phyloP scores from a whole-genome alignment of 2,888 invertebrate species.

The Lingula anatina region DNA sequence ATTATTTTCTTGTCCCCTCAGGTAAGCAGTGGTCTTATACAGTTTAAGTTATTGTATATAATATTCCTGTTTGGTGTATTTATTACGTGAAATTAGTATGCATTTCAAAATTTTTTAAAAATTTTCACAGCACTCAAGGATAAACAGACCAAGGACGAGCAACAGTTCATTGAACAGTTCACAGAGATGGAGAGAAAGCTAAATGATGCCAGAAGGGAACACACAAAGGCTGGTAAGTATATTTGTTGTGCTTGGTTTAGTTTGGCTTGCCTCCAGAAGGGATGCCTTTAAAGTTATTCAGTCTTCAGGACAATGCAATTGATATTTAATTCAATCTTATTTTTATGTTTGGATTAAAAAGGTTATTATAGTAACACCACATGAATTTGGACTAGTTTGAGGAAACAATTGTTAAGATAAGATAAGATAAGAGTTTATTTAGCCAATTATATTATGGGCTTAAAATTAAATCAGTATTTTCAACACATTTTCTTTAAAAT shows the following conservation, averaged over 20 bases:
- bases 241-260: neutral
- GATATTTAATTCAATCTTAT: too few species aligned
- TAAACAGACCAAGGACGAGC: constrained; percentile 22
- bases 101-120: neutral
- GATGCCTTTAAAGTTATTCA: neutral
- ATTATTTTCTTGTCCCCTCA: neutral
- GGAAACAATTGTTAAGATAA: too few species aligned
- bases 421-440: too few species aligned
- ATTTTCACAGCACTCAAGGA: constrained; percentile 23
- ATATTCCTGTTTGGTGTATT: neutral
- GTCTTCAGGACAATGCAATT: too few species aligned
- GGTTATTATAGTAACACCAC: too few species aligned
- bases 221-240: constrained; percentile 36
- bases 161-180: constrained; percentile 21
- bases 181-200: constrained; percentile 33
- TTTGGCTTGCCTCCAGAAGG: too few species aligned
- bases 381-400: too few species aligned
- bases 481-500: too few species aligned
- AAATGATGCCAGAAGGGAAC: constrained; percentile 39
- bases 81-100: neutral
- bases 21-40: neutral
- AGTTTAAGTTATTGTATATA: neutral
- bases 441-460: too few species aligned
- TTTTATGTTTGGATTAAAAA: too few species aligned
- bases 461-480: too few species aligned